Base-by-base conservation (phyloP, 2,113 vertebrate genomes). In the Hymenochirus boettgeri region DNA sequence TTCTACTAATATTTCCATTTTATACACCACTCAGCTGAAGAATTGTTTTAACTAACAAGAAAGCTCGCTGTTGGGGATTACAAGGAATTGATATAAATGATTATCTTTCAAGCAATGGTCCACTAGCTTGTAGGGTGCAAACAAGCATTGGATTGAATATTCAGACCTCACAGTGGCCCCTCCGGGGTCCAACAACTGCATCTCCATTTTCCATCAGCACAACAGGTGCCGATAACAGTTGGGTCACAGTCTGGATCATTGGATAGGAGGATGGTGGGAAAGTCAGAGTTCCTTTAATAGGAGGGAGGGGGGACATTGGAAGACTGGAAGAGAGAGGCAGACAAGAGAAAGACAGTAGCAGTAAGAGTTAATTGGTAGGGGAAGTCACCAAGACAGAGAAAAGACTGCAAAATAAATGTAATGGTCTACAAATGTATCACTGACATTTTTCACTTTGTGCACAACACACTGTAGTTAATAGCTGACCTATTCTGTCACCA, bases 211-310 rank as follows among this genome's bases (percentile, higher is more conserved):
- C 37, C 10, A 45, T 25, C 42, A 10, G 54, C 53, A 47, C 52
- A 66, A 66, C 63, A 66, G 54, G 63, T 66, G 63, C 63, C 10
- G 54, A 57, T 23, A 58, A 58, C 63, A 66, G 63, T 51, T 66
- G 63, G 63, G 50, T 46, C 45, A 25, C 22, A 39, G 42, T 7
- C 27, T 39, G 63, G 42, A 58, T 66, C 63, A 66, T 58, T 66
- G 58, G 42, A 57, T 29, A 50, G 27, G 54, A 57, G 25, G 53
- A 57, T 10, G 27, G 42, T 45, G 22, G 19, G 37, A 57, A 54
- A 37, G n/a, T 9, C 5, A n/a, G 42, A 11, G 54, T 27, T 65
- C 54, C 27, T n/a, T n/a, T 19, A 27, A 11, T 7, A 48, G 27
- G 29, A 37, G 54, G n/a, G 19, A n/a, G 15, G 11, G 37, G 26